Conservation (phyloP, 1,140 invertebrate species). For the Paraescarpia echinospica region DNA sequence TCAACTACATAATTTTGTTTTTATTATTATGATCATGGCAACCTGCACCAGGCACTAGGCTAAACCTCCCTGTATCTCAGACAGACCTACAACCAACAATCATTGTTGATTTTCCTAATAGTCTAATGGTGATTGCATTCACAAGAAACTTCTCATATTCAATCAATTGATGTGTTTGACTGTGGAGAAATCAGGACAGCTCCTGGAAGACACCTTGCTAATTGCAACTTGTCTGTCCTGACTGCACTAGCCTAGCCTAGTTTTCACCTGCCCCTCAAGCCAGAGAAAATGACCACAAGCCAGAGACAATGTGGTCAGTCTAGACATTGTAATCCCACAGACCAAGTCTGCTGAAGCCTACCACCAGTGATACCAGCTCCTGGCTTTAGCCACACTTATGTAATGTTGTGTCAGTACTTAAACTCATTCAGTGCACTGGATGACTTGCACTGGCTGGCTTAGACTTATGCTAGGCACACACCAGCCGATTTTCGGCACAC, state of each 20-base stretch:
- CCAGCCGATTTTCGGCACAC: too few relatives aligned
- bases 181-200: background rate
- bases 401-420: background rate
- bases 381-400: background rate
- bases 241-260: background rate
- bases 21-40: background rate
- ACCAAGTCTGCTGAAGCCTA: background rate
- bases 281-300: background rate
- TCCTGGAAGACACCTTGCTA: background rate
- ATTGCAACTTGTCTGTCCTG: background rate
- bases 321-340: background rate
- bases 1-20: background rate
- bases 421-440: background rate
- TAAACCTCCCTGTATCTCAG: background rate
- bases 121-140: background rate
- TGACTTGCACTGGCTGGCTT: background rate
- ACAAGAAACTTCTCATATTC: background rate
- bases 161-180: background rate
- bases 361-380: background rate
- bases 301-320: background rate
- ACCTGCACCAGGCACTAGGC: background rate
- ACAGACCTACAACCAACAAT: background rate
- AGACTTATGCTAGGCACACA: background rate
- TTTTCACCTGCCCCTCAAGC: too few relatives aligned
- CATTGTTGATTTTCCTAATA: background rate